A percentile compares a stretch with the other conserved stretches of the same genome.
phyloP scores from a whole-genome alignment of 1,140 invertebrate genomes.

The Ceratosolen solmsi region DNA sequence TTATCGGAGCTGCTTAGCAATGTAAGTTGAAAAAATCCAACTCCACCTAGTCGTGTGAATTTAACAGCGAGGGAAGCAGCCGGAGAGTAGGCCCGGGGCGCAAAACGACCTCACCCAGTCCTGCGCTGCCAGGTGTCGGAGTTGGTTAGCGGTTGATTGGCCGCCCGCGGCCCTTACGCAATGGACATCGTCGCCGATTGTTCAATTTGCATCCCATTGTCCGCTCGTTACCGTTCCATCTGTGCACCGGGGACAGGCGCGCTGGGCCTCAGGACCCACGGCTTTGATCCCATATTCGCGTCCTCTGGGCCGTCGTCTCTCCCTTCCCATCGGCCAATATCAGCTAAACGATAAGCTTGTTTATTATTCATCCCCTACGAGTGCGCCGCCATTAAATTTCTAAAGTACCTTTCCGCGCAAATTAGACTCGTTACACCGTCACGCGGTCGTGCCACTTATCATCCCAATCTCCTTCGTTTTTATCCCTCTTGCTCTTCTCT shows the following conservation, averaged over 20 bases:
- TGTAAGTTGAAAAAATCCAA: too few relatives aligned
- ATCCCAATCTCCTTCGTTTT: background rate
- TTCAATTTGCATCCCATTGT: conserved; percentile 72
- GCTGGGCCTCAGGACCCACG: background rate
- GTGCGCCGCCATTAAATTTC: conserved; percentile 63
- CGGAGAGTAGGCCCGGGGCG: background rate
- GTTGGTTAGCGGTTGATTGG: conserved; percentile 65
- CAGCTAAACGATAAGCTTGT: conserved; percentile 72
- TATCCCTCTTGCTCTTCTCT: background rate
- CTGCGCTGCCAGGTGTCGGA: conserved; percentile 35
- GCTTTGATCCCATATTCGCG: conserved; percentile 26
- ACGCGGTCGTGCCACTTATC: background rate
- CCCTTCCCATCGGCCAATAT: conserved; percentile 65
- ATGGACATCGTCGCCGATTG: conserved; percentile 49
- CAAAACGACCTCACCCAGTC: too few relatives aligned
- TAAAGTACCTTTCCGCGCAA: conserved; percentile 66
- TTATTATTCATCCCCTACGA: conserved; percentile 69
- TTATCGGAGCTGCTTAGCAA: too few relatives aligned
- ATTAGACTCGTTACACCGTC: background rate
- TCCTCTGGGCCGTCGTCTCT: conserved; percentile 41
- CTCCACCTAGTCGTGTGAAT: too few relatives aligned
- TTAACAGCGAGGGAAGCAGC: background rate
- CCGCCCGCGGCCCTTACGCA: conserved; percentile 58
- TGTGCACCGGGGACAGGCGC: conserved; percentile 39
- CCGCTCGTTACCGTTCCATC: conserved; percentile 66